Evolutionary conservation across 2,888 invertebrate species (phyloP).

Genomic region (Eupithecia vulgata): DNA sequence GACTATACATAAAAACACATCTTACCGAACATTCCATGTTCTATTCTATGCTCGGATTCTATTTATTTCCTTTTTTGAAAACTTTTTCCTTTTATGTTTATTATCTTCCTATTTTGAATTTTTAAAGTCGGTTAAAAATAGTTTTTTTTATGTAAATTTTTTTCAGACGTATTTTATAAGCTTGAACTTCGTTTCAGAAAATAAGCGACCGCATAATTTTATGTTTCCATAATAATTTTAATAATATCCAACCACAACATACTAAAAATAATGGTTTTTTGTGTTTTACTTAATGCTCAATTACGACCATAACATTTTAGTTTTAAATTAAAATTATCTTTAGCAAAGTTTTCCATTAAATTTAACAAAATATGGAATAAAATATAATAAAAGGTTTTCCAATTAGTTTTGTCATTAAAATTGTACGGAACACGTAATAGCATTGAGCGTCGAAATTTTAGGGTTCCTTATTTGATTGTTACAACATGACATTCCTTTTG

Average conservation of each 20-base stretch:
- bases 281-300: background rate
- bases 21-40: no score
- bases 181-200: background rate
- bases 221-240: background rate
- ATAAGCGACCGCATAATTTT: background rate
- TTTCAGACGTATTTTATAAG: no score
- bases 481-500: background rate
- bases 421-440: background rate
- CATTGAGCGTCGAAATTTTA: background rate
- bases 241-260: background rate
- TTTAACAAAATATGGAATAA: background rate
- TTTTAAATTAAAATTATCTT: background rate
- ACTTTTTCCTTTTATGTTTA: no score
- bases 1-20: no score
- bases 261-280: background rate
- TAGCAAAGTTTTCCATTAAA: background rate
- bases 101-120: no score
- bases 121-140: no score
- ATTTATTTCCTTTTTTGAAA: no score
- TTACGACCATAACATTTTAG: no score
- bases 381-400: background rate
- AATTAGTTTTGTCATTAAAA: background rate
- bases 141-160: no score
- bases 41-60: no score
- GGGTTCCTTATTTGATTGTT: background rate